A percentile compares a stretch with the other conserved stretches of the same genome.
Conservation (phyloP, 2,888 invertebrate genomes). For the Sycophila texana region DNA sequence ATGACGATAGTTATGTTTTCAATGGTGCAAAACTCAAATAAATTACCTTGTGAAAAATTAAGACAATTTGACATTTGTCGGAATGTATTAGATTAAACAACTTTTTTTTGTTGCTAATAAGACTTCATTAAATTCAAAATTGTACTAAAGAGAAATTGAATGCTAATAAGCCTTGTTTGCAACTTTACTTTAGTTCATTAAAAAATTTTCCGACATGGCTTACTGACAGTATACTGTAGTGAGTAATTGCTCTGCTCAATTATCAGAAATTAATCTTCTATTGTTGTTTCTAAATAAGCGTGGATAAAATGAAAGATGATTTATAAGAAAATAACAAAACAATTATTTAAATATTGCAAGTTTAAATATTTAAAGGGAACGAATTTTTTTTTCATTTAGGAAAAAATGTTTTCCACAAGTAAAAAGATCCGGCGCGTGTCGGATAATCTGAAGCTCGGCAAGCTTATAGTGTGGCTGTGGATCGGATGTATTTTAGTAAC, state of each 20-base stretch:
- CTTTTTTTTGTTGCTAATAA: no score
- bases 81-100: not conserved
- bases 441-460: constrained; percentile 55
- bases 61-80: not conserved
- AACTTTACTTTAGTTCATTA: no score
- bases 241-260: no score
- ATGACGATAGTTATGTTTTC: constrained; percentile 23
- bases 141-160: constrained; percentile 3
- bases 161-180: no score
- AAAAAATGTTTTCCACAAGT: constrained; percentile 59
- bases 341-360: not conserved
- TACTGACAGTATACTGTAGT: no score
- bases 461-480: constrained; percentile 64
- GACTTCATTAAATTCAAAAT: not conserved
- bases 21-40: constrained; percentile 24
- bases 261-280: no score
- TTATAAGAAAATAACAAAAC: no score
- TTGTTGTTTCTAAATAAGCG: no score
- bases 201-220: no score
- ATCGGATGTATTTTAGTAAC: constrained; percentile 63
- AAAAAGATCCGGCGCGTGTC: constrained; percentile 58
- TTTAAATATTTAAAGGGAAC: not conserved
- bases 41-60: constrained; percentile 16
- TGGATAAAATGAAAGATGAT: no score
- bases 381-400: constrained; percentile 15